These are phyloP conservation scores for Lomographa bimaculata DNA, from an alignment of 2,888 invertebrate genomes.

Conservation along the genomic window DNA sequence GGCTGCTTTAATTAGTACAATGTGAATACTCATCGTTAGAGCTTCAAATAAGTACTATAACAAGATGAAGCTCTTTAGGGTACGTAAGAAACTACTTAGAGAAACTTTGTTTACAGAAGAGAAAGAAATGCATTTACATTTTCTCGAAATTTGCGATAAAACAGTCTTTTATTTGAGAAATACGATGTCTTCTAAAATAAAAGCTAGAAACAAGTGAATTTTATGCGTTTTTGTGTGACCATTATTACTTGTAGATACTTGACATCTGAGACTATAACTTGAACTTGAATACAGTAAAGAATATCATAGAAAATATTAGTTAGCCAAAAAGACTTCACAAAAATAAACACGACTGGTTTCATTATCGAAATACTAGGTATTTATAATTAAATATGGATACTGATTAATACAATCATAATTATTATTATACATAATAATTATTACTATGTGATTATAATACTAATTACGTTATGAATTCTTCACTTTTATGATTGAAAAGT, in stretches of 20 bases:
- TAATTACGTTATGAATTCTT: no score
- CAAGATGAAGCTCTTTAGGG: conserved; percentile 41
- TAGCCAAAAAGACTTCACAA: no score
- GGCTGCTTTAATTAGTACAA: conserved; percentile 75
- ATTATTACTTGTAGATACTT: not conserved
- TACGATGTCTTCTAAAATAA: conserved; percentile 5
- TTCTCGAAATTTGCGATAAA: conserved; percentile 11
- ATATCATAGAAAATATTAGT: no score
- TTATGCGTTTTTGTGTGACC: conserved; percentile 2
- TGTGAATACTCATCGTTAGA: conserved; percentile 65
- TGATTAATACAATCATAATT: no score
- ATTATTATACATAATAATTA: no score
- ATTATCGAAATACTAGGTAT: no score
- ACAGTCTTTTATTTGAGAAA: conserved; percentile 13
- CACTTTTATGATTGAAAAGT: no score
- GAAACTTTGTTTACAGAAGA: conserved; percentile 23
- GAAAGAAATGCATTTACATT: conserved; percentile 35
- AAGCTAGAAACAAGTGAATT: conserved; percentile 4
- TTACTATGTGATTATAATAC: no score
- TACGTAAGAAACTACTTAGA: conserved; percentile 35
- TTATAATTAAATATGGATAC: no score
- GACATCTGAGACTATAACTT: not conserved
- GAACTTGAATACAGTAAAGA: not conserved
- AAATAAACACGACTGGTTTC: no score
- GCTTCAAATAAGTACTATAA: conserved; percentile 52